phyloP scores from a whole-genome alignment of 2,797 vertebrate genomes.

The Catamblyrhynchus diadema region DNA sequence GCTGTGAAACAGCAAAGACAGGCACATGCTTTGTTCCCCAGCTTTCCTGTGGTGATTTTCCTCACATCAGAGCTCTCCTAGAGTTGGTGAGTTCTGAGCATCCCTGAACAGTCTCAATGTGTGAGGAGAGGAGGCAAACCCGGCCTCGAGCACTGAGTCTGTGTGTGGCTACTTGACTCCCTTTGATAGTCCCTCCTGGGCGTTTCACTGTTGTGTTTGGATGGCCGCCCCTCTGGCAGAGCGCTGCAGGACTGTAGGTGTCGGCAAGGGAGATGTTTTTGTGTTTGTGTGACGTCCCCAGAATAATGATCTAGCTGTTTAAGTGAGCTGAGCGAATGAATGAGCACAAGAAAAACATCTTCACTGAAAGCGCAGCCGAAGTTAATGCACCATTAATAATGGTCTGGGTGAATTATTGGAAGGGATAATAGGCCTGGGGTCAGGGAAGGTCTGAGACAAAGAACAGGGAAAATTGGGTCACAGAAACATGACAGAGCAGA shows the following conservation, averaged over 20 bases:
- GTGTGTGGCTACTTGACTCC: slow-evolving; percentile 39
- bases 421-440: slow-evolving; percentile 62
- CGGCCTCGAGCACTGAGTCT: rapidly evolving
- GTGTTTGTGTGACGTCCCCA: slow-evolving; percentile 37
- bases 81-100: neutral
- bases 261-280: slow-evolving; percentile 2
- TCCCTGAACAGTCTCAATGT: neutral
- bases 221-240: neutral
- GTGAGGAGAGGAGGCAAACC: neutral
- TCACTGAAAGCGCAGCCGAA: slow-evolving; percentile 68
- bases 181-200: neutral
- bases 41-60: neutral
- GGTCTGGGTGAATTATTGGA: slow-evolving; percentile 67
- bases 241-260: slow-evolving; percentile 5
- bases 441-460: slow-evolving; percentile 68
- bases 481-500: slow-evolving; percentile 73
- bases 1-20: neutral
- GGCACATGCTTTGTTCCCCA: neutral
- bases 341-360: slow-evolving; percentile 63
- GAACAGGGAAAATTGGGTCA: slow-evolving; percentile 77
- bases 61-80: neutral
- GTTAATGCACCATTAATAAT: slow-evolving; percentile 80
- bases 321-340: slow-evolving; percentile 51
- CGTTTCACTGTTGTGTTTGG: neutral
- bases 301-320: slow-evolving; percentile 69